Percentiles rank a stretch among this genome's conserved stretches.
These are phyloP conservation scores for Ditula angustiorana DNA, from an alignment of 2,888 invertebrate species.

Conservation along the genomic window DNA sequence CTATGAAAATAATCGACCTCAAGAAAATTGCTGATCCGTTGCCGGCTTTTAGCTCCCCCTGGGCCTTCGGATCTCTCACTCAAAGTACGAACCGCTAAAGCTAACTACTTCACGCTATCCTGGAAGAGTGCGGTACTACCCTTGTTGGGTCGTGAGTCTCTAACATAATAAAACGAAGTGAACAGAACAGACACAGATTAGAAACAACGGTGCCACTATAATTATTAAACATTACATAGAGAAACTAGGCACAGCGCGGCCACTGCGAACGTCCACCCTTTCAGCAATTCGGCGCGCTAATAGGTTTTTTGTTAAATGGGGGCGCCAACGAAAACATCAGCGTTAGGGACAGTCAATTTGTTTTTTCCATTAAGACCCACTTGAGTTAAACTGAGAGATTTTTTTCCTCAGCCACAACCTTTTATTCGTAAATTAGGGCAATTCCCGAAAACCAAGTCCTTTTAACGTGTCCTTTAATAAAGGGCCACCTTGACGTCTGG, in stretches of 20 bases:
- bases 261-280: conserved; percentile 14
- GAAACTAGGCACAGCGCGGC: conserved; percentile 1
- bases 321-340: conserved; percentile 25
- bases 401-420: conserved; percentile 37
- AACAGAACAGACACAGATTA: no score
- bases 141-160: no score
- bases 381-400: conserved; percentile 37
- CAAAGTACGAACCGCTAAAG: no score
- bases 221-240: neutral
- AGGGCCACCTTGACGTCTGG: conserved; percentile 26
- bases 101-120: no score
- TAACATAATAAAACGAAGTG: no score
- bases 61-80: no score
- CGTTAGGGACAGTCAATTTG: conserved; percentile 38
- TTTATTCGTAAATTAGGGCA: conserved; percentile 39
- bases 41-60: no score
- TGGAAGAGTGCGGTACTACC: no score
- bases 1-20: no score
- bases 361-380: conserved; percentile 40
- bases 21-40: no score
- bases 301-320: conserved; percentile 30
- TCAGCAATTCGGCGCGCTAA: conserved; percentile 9
- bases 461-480: conserved; percentile 41
- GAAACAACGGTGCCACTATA: no score
- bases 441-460: conserved; percentile 41